Evolutionary conservation across 2,888 invertebrate species (phyloP), one percentile per base, ranked within the genome.

Genomic region (Patella depressa): DNA sequence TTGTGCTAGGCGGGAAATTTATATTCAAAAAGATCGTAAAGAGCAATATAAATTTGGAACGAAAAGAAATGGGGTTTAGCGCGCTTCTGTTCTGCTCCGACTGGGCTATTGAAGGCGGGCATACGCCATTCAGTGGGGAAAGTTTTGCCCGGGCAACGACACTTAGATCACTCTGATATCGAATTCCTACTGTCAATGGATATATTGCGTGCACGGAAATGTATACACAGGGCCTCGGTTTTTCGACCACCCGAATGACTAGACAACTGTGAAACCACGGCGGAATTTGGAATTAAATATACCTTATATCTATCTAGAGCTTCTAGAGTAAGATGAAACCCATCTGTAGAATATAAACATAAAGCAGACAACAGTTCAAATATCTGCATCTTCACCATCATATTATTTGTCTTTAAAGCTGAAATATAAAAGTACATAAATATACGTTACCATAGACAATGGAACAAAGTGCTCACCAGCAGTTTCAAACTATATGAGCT

Each of bases 271-370:
- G 75, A 71, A 53, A 70, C 19, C 57, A n/a, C 4, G 24, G 11
- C 24, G 29, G 12, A 17, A 24, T 53, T 7, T 34, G 19, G 29
- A n/a, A 65, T 53, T 0, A 54, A 29, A 77, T 91, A 92, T 93
- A 97, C 98, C 95, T 97, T 96, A 92, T 96, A 97, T 92, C 95
- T 95, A 91, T 98, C 97, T 87, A 98, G 94, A 69, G 97, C 96
- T 92, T 97, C 97, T 53, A 90, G 81, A 0, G 89, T 89, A 7
- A 88, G 83, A 74, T 87, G 87, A 77, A 85, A 89, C 0, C 90
- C 90, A 85, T 97, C 97, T 81, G 95, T 94, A 91, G 95, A 97
- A 94, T 98, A 97, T 78, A 97, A 97, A 92, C 97, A 98, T 79
- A 98, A 93, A 59, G 98, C 97, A 75, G 97, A 97, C 84, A 98